Conservation (phyloP, 2,888 invertebrate species). For the Cantharis nigra region DNA sequence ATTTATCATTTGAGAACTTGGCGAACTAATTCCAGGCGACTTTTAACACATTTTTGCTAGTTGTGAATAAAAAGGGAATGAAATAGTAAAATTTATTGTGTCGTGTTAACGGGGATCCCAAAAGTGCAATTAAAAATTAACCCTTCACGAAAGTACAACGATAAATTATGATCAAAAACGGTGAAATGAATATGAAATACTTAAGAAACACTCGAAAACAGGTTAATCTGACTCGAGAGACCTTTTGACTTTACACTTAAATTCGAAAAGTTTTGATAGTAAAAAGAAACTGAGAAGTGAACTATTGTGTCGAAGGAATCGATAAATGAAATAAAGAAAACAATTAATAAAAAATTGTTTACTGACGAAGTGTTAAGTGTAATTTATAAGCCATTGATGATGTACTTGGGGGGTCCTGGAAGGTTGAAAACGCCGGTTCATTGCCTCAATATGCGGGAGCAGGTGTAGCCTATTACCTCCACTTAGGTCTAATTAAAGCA, state of each 20-base stretch:
- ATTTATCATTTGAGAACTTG: no score
- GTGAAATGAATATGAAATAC: slow-evolving; percentile 40
- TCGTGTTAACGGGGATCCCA: slow-evolving; percentile 32
- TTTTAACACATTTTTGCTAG: not conserved
- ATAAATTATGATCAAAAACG: slow-evolving; percentile 38
- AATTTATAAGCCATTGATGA: slow-evolving; percentile 30
- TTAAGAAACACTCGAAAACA: slow-evolving; percentile 31
- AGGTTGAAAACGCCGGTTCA: slow-evolving; percentile 25
- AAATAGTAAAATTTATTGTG: not conserved
- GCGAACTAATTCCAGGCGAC: not conserved
- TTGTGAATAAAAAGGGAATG: not conserved
- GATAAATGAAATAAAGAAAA: slow-evolving; percentile 13
- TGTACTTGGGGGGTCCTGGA: slow-evolving; percentile 22
- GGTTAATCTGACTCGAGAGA: slow-evolving; percentile 39
- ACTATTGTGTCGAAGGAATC: not conserved
- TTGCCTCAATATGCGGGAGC: slow-evolving; percentile 48
- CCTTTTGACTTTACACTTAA: not conserved
- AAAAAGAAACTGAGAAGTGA: not conserved
- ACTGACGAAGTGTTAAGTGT: slow-evolving; percentile 23
- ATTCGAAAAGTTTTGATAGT: not conserved
- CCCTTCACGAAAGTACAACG: slow-evolving; percentile 38
- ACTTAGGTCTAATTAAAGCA: slow-evolving; percentile 43
- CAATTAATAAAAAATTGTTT: slow-evolving; percentile 22
- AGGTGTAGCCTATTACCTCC: slow-evolving; percentile 54
- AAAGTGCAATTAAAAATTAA: slow-evolving; percentile 41